These are phyloP conservation scores for Lithodes maja DNA, from an alignment of 2,888 invertebrate genomes.

Conservation along the genomic window DNA sequence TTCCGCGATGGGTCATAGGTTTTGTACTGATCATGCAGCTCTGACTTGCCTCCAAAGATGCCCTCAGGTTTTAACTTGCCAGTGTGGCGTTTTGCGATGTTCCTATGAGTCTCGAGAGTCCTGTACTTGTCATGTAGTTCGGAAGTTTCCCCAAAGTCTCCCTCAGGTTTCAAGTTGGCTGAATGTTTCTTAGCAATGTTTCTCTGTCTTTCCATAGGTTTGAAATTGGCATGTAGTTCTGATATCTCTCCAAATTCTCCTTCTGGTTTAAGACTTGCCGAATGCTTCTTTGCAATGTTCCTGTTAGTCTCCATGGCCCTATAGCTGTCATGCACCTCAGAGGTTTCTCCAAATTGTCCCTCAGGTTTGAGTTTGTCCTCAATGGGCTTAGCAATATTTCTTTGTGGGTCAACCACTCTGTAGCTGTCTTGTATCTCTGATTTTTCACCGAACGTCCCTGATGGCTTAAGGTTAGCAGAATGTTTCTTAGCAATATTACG, in stretches of 20 bases:
- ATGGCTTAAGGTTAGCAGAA: constrained; percentile 50
- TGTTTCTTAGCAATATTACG: constrained; percentile 64
- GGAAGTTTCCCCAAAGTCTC: constrained; percentile 56
- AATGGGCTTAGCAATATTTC: constrained; percentile 62
- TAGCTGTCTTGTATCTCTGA: constrained; percentile 64
- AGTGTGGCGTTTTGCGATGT: constrained; percentile 56
- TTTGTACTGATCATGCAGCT: constrained; percentile 57
- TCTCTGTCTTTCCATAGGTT: constrained; percentile 34
- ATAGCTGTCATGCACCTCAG: constrained; percentile 64
- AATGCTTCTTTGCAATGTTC: constrained; percentile 63
- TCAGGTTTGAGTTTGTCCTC: constrained; percentile 48
- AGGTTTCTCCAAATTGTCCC: constrained; percentile 61
- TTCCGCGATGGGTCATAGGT: constrained; percentile 33
- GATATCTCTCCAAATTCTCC: constrained; percentile 62
- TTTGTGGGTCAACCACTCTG: constrained; percentile 20
- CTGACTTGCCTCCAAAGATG: constrained; percentile 59
- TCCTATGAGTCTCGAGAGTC: constrained; percentile 19
- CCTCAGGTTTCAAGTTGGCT: constrained; percentile 52
- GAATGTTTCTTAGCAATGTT: constrained; percentile 66
- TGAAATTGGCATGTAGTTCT: constrained; percentile 61
- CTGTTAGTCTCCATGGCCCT: constrained; percentile 25
- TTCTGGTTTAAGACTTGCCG: constrained; percentile 54
- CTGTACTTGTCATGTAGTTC: constrained; percentile 58
- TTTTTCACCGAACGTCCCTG: constrained; percentile 64
- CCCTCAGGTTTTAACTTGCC: constrained; percentile 59